phyloP scores from a whole-genome alignment of 2,797 vertebrate species.

The Synaphobranchus kaupii region DNA sequence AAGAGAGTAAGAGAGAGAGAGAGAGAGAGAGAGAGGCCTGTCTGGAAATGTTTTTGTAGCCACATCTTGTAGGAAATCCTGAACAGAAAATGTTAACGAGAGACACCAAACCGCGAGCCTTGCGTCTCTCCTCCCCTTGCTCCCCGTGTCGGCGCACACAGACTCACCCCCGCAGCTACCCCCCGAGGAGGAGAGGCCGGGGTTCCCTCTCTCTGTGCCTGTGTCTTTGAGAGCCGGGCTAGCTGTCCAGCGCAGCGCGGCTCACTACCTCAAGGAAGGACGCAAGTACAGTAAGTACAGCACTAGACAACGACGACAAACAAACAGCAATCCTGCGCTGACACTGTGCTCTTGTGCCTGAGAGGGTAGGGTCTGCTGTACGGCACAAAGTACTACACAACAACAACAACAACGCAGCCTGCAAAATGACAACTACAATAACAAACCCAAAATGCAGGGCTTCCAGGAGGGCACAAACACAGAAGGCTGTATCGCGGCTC shows the following conservation, averaged over 20 bases:
- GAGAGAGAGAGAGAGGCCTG: slow-evolving; percentile 38
- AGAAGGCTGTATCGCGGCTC: not conserved
- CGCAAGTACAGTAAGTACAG: slow-evolving; percentile 44
- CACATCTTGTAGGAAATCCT: slow-evolving; percentile 76
- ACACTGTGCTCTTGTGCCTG: not conserved
- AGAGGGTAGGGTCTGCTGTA: not conserved
- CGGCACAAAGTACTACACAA: not conserved
- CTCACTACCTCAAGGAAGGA: slow-evolving; percentile 31
- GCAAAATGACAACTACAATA: slow-evolving; percentile 22
- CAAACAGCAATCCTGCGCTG: not conserved
- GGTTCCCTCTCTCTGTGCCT: slow-evolving; percentile 23
- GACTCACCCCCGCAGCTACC: slow-evolving; percentile 39
- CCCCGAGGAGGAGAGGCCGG: slow-evolving; percentile 25
- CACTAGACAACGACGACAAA: slow-evolving; percentile 30
- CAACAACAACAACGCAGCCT: not conserved
- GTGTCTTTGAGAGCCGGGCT: not conserved
- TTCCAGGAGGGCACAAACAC: slow-evolving; percentile 16
- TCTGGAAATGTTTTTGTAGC: slow-evolving; percentile 69
- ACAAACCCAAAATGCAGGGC: slow-evolving; percentile 46
- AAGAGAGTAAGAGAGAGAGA: slow-evolving; percentile 31
- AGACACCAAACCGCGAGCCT: slow-evolving; percentile 65
- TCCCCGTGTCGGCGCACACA: slow-evolving; percentile 48
- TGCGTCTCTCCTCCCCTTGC: slow-evolving; percentile 53
- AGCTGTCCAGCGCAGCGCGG: slow-evolving; percentile 28
- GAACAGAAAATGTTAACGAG: slow-evolving; percentile 77